Percentiles rank a stretch among this genome's conserved stretches.
phyloP scores from a whole-genome alignment of 2,888 invertebrate genomes.

The Trachelus iudaicus region DNA sequence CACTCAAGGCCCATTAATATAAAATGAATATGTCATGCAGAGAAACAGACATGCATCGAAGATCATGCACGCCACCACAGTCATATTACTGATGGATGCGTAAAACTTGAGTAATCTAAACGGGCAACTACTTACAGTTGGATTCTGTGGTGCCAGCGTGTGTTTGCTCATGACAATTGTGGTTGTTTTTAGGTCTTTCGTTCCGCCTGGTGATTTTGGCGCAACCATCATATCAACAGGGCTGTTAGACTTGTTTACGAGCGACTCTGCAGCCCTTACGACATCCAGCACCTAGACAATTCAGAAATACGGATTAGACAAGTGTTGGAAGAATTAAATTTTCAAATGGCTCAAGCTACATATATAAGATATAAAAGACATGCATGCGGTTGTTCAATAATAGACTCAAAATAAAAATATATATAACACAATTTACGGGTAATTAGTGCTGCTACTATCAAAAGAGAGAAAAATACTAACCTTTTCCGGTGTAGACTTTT shows the following conservation, averaged over 20 bases:
- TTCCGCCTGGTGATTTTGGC: slow-evolving; percentile 80
- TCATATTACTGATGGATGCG: not conserved
- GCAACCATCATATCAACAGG: slow-evolving; percentile 70
- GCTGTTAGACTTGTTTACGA: slow-evolving; percentile 72
- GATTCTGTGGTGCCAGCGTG: slow-evolving; percentile 80
- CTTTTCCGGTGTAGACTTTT: slow-evolving; percentile 87
- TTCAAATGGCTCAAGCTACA: not conserved
- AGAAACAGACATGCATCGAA: not conserved
- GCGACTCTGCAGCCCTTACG: slow-evolving; percentile 87
- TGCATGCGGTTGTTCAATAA: not conserved
- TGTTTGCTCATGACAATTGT: slow-evolving; percentile 96
- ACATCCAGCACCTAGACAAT: slow-evolving; percentile 82
- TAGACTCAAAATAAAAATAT: slow-evolving; percentile 23
- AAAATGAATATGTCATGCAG: not conserved
- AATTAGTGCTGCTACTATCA: not conserved
- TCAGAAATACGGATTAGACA: not conserved
- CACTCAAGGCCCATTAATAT: not conserved
- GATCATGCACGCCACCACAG: not conserved
- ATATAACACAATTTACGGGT: slow-evolving; percentile 33
- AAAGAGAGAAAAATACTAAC: slow-evolving; percentile 59
- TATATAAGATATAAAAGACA: not conserved
- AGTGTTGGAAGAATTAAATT: not conserved
- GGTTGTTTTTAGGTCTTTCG: slow-evolving; percentile 83
- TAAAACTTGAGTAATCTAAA: not conserved
- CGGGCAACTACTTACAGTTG: slow-evolving; percentile 67